Evolutionary conservation across 2,888 invertebrate species (phyloP).

Genomic region (Sarcophaga carnaria): DNA sequence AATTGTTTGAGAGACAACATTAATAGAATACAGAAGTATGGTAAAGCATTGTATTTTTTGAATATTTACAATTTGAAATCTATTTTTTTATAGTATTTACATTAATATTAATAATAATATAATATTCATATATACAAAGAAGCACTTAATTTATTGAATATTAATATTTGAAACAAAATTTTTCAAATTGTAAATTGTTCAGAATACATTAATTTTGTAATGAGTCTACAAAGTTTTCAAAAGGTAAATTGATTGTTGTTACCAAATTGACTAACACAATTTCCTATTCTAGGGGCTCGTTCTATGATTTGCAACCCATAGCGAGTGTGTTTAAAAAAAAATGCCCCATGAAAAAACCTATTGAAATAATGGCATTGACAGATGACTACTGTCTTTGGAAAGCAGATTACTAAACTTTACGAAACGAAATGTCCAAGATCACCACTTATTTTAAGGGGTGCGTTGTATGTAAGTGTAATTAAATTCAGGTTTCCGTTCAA

Average conservation of each 20-base stretch:
- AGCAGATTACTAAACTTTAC: slow-evolving; percentile 43
- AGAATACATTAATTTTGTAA: slow-evolving; percentile 10
- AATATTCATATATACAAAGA: too few species aligned
- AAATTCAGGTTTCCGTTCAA: slow-evolving; percentile 38
- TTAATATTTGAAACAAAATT: too few species aligned
- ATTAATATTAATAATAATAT: neutral
- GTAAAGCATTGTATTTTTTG: slow-evolving; percentile 26
- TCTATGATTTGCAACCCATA: slow-evolving; percentile 64
- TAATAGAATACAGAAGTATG: slow-evolving; percentile 34
- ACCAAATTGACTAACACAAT: slow-evolving; percentile 67
- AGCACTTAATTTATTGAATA: too few species aligned
- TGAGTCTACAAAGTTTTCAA: slow-evolving; percentile 13
- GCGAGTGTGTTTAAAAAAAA: slow-evolving; percentile 51
- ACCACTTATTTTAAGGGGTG: slow-evolving; percentile 23
- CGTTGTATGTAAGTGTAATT: slow-evolving; percentile 60
- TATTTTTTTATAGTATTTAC: neutral
- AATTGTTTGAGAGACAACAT: slow-evolving; percentile 28
- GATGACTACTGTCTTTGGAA: slow-evolving; percentile 39
- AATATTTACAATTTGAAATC: slow-evolving; percentile 55
- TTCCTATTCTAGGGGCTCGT: slow-evolving; percentile 72
- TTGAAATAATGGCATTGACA: slow-evolving; percentile 36
- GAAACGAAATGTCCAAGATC: slow-evolving; percentile 23
- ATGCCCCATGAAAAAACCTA: slow-evolving; percentile 36
- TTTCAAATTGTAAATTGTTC: slow-evolving; percentile 55
- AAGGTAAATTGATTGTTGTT: slow-evolving; percentile 68